Base-by-base conservation (phyloP, 1,140 invertebrate species). In the Steinernema khuongi region DNA sequence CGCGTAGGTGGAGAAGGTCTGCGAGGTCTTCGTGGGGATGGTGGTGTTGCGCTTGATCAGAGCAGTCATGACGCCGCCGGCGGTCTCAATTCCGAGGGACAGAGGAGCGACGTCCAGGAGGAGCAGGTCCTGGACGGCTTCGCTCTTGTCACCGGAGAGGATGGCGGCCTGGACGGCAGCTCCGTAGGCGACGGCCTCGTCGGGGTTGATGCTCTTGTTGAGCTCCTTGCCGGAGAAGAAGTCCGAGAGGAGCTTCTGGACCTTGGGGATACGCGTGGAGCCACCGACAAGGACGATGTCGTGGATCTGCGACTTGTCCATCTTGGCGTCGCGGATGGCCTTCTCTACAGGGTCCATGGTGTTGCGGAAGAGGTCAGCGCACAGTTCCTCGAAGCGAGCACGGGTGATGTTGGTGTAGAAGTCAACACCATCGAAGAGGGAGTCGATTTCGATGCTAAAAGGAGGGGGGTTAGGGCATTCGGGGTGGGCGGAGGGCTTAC, bases 201-300 rank as follows among this genome's bases (percentile, higher is more conserved):
- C 86, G 0, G 87, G 86, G 73, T 87, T 86, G 50, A 87, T 82
- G 18, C 91, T 92, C 83, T 96, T 96, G 89, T 96, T 97, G 70
- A 97, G 88, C 86, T 97, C 94, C 87, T 96, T 97, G 72, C 94
- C 96, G 80, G 96, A 95, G 85, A 90, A 90, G 81, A 89, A n/a
- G n/a, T n/a, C n/a, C n/a, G n/a, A n/a, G n/a, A n/a, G n/a, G n/a
- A n/a, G n/a, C n/a, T n/a, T n/a, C 87, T 97, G 95, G 73, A 97
- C 92, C 87, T 96, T 97, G 66, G 95, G 95, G 80, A 98, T 97
- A 88, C 95, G 91, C 41, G 95, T 97, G 18, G 95, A 97, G 36
- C 95, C 96, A 79, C 95, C 95, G 66, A 98, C 95, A 28, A 98
- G 87, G 30, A 98, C 94, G 79, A 98, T 95, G 81, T 98, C 95